These are phyloP conservation scores for Drosophila subquinaria DNA, from an alignment of 2,888 invertebrate species.

Conservation along the genomic window DNA sequence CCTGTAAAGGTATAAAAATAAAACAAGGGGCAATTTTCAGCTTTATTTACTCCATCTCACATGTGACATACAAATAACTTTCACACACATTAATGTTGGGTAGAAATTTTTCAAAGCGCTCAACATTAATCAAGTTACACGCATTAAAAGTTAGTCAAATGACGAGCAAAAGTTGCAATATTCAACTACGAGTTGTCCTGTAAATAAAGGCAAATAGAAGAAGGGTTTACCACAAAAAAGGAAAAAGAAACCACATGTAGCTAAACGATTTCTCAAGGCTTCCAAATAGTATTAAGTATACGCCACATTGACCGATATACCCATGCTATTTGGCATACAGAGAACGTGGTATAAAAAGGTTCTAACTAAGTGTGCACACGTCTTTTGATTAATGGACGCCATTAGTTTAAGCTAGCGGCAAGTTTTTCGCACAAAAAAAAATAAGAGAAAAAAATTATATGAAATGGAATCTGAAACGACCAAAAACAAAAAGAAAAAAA, in stretches of 20 bases:
- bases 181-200: conserved; percentile 5
- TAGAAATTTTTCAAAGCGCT: conserved; percentile 18
- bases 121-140: conserved; percentile 50
- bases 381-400: conserved; percentile 54
- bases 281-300: not conserved
- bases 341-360: conserved; percentile 30
- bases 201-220: not conserved
- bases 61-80: not conserved
- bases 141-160: conserved; percentile 32
- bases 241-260: not conserved
- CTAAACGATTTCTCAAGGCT: not conserved
- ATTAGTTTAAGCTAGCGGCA: conserved; percentile 54
- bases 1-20: not conserved
- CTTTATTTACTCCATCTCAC: not conserved
- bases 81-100: not conserved
- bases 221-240: not conserved
- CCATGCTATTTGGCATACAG: not conserved
- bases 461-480: not conserved
- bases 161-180: conserved; percentile 1
- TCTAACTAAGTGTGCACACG: conserved; percentile 36
- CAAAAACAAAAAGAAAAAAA: conserved; percentile 30
- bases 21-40: not conserved
- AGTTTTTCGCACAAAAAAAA: conserved; percentile 11
- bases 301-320: not conserved
- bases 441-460: conserved; percentile 22